Evolutionary conservation across 1,140 invertebrate species (phyloP).

Genomic region (Philaenus spumarius): DNA sequence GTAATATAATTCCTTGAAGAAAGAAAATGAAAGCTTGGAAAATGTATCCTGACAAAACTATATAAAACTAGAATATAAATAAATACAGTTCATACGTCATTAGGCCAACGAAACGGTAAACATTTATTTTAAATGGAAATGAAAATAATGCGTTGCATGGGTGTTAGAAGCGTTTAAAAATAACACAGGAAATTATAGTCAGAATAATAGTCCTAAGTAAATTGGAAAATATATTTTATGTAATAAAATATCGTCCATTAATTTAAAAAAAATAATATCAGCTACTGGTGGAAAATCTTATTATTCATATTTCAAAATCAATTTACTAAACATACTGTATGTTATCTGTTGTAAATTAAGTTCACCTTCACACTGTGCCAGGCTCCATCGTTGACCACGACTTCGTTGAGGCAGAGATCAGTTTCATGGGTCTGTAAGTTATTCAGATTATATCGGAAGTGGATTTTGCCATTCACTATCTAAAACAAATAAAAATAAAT

Average conservation of each 20-base stretch:
- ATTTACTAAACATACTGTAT: background rate
- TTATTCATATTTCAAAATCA: background rate
- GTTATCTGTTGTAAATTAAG: slow-evolving; percentile 25
- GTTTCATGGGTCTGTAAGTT: slow-evolving; percentile 80
- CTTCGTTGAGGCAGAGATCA: slow-evolving; percentile 82
- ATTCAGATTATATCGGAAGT: slow-evolving; percentile 91
- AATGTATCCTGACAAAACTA: no score
- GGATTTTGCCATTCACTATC: slow-evolving; percentile 81
- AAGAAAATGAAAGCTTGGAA: no score
- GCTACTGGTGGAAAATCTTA: background rate
- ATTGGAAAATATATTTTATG: background rate
- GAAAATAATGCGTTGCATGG: no score
- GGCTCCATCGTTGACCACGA: slow-evolving; percentile 90
- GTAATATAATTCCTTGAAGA: no score
- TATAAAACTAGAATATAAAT: no score
- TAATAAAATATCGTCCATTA: background rate
- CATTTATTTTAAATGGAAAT: no score
- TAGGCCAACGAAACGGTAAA: no score
- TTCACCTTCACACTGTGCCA: slow-evolving; percentile 91
- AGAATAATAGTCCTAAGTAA: background rate
- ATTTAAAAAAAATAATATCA: background rate
- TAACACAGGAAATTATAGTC: background rate
- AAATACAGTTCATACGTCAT: no score
- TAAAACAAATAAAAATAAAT: slow-evolving; percentile 30
- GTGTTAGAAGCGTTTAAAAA: no score